Conservation (phyloP, 2,888 invertebrate species). For the Cantharis rustica region DNA sequence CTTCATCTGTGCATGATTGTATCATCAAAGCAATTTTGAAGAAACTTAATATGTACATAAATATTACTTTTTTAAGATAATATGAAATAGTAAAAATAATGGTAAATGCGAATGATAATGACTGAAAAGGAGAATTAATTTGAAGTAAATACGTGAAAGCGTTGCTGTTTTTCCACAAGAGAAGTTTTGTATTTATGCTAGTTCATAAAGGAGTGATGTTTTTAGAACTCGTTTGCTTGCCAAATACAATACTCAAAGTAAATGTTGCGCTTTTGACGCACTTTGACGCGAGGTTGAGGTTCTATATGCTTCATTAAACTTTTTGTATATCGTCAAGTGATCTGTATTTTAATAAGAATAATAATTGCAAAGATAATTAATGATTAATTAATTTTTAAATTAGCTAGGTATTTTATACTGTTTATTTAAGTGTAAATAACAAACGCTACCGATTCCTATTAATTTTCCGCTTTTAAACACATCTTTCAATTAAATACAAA, state of each 20-base stretch:
- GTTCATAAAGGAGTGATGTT: slow-evolving; percentile 19
- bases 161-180: slow-evolving; percentile 23
- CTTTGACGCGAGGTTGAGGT: background rate
- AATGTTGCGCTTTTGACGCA: slow-evolving; percentile 12
- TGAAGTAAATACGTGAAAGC: slow-evolving; percentile 23
- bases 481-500: background rate
- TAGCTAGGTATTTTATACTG: background rate
- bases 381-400: background rate
- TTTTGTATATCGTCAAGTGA: background rate
- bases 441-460: background rate
- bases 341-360: background rate
- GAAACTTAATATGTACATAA: too few species aligned
- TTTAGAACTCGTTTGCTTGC: slow-evolving; percentile 8
- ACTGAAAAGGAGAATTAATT: slow-evolving; percentile 20
- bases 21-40: too few species aligned
- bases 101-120: slow-evolving; percentile 16
- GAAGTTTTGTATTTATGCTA: slow-evolving; percentile 11
- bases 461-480: background rate
- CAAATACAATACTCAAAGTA: slow-evolving; percentile 11
- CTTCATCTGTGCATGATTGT: too few species aligned
- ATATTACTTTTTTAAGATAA: too few species aligned
- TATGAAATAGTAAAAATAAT: background rate
- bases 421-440: background rate
- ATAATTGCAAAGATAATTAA: background rate
- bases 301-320: background rate